Base-by-base conservation (phyloP, 1,140 invertebrate genomes). In the Pomacea maculata region DNA sequence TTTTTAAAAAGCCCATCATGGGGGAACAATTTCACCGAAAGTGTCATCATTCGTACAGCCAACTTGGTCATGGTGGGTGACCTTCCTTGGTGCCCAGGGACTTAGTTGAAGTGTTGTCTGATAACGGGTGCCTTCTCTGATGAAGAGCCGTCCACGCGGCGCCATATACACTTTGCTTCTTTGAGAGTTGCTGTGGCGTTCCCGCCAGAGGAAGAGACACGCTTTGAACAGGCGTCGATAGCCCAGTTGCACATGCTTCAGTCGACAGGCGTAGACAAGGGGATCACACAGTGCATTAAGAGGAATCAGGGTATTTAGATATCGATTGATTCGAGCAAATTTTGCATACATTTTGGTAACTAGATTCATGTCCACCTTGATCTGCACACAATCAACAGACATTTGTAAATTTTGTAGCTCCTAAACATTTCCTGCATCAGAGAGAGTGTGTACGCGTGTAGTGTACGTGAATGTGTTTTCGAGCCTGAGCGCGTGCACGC, bases 191-290 rank as follows among this genome's bases (percentile, higher is more conserved):
- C 64, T 19, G 64, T 65, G 64, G 17, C 17, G 64, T 19, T 19
- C 2, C n/a, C 64, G 29, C 21, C 70, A 4, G 80, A 52, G 25
- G 72, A 65, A 77, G 34, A 45, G 63, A 64, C 83, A 84, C 57
- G 57, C 73, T 12, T 77, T 80, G 65, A 83, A 82, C 11, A 85
- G 74, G 4, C 80, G 55, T n/a, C 80, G 80, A 61, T 88, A 89
- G 10, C 88, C 87, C 9, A 80, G 72, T 75, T 87, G 85, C 34
- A 90, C 86, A 80, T 95, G 94, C 55, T 92, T 92, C 92, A 95
- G 94, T 73, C 95, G 88, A 5, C 94, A 92, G 7, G 94, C 94
- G 86, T 95, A 95, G 65, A 95, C 95, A 70, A 95, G 93, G 0
- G 94, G 94, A 89, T 95, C 94, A 54, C 93, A 91, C 14, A 94